Evolutionary conservation across 30 jellyfish, hydroid and myxozoan genomes (phyloP).

Genomic region (Turritopsis rubra): DNA sequence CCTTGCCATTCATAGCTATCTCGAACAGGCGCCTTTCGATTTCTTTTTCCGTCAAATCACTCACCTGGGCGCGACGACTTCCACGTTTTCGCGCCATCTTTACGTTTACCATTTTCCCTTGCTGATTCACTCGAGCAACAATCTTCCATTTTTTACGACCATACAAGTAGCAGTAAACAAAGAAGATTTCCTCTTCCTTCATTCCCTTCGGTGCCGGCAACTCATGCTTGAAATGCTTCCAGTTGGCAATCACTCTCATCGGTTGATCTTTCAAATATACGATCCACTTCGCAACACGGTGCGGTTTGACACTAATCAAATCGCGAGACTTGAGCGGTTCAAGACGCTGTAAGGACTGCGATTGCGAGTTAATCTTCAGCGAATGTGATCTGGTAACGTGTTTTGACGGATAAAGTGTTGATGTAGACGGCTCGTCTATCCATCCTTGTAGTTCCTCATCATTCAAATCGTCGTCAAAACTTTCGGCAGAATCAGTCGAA

Average conservation of each 20-base stretch:
- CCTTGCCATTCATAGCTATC: conserved; percentile 1
- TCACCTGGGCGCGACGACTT: not conserved
- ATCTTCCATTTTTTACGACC: conserved; percentile 23
- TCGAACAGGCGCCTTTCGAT: conserved; percentile 20
- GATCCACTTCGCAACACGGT: conserved; percentile 29
- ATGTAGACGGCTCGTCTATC: not conserved
- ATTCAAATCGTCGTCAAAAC: conserved; percentile 11
- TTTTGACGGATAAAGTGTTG: not conserved
- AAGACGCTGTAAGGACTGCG: conserved; percentile 14
- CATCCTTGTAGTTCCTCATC: conserved; percentile 13
- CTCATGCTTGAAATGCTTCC: conserved; percentile 12
- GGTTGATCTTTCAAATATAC: not conserved
- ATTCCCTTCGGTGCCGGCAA: not conserved
- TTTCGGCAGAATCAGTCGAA: conserved; percentile 17
- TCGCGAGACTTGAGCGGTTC: conserved; percentile 19
- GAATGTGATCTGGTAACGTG: conserved; percentile 9
- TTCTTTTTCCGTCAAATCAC: conserved; percentile 29
- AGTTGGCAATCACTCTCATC: conserved; percentile 6
- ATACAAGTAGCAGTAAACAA: conserved; percentile 29
- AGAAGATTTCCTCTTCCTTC: conserved; percentile 30
- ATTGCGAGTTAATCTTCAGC: not conserved
- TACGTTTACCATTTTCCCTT: not conserved
- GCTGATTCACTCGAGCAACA: conserved; percentile 1
- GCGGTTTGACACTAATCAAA: conserved; percentile 25
- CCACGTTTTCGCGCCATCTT: conserved; percentile 11